Percentiles rank a stretch among this genome's conserved stretches.
Evolutionary conservation across 1,140 invertebrate genomes (phyloP).

Genomic region (Xylocopa sonorina): DNA sequence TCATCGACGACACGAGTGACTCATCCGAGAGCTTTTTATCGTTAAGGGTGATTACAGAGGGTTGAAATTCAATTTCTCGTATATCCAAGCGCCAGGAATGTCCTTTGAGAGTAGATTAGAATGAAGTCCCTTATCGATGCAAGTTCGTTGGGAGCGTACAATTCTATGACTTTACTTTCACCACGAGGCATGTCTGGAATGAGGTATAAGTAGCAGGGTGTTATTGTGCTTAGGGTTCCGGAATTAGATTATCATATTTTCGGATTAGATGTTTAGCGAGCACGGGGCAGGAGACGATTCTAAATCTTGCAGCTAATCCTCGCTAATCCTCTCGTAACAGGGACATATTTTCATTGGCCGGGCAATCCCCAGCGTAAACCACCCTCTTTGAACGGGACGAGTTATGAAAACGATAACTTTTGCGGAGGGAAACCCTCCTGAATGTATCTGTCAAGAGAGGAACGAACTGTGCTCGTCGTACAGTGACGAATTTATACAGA

Average conservation of each 20-base stretch:
- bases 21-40: not conserved
- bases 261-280: conserved; percentile 75
- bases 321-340: conserved; percentile 77
- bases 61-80: conserved; percentile 1
- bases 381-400: conserved; percentile 66
- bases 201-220: too few relatives aligned
- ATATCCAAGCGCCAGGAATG: not conserved
- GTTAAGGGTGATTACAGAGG: not conserved
- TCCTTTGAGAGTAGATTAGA: too few relatives aligned
- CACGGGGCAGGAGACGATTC: conserved; percentile 63
- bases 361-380: conserved; percentile 37
- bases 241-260: conserved; percentile 66
- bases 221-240: not conserved
- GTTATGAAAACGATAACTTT: conserved; percentile 77
- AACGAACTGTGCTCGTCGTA: conserved; percentile 22
- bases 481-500: conserved; percentile 71
- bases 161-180: too few relatives aligned
- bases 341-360: conserved; percentile 74
- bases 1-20: not conserved
- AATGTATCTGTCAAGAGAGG: conserved; percentile 33
- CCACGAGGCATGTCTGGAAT: too few relatives aligned
- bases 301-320: conserved; percentile 77
- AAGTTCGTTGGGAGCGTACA: too few relatives aligned
- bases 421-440: conserved; percentile 32
- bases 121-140: too few relatives aligned